These are phyloP conservation scores for Periparus ater DNA, from an alignment of 2,797 vertebrate species.

Conservation along the genomic window DNA sequence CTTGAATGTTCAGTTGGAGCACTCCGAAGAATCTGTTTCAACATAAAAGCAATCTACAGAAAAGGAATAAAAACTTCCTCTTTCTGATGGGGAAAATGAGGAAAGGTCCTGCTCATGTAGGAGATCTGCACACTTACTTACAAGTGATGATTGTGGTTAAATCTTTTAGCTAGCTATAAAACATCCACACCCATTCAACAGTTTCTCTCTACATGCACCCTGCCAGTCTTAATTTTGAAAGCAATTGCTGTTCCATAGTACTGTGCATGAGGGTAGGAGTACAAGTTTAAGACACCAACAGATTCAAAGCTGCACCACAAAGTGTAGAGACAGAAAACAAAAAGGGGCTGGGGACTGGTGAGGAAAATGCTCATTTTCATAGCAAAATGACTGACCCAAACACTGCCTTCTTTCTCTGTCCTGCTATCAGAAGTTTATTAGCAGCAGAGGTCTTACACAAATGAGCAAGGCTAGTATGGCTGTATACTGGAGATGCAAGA, in stretches of 20 bases:
- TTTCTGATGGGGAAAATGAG: neutral
- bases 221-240: neutral
- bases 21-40: neutral
- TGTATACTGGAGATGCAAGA: neutral
- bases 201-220: neutral
- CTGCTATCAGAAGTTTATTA: neutral
- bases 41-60: neutral
- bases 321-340: rapidly evolving
- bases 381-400: neutral
- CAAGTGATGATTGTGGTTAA: neutral
- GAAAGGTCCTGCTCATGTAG: neutral
- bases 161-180: neutral
- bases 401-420: neutral
- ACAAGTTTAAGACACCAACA: neutral
- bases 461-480: neutral
- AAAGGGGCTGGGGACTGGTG: rapidly evolving
- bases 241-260: rapidly evolving
- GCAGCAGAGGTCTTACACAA: neutral
- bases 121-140: neutral
- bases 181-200: neutral
- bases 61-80: neutral
- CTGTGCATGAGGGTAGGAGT: neutral
- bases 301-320: neutral
- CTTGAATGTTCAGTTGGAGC: neutral
- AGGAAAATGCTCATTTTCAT: neutral